Evolutionary conservation across 2,113 vertebrate genomes (phyloP).

Genomic region (Dromiciops gliroides): DNA sequence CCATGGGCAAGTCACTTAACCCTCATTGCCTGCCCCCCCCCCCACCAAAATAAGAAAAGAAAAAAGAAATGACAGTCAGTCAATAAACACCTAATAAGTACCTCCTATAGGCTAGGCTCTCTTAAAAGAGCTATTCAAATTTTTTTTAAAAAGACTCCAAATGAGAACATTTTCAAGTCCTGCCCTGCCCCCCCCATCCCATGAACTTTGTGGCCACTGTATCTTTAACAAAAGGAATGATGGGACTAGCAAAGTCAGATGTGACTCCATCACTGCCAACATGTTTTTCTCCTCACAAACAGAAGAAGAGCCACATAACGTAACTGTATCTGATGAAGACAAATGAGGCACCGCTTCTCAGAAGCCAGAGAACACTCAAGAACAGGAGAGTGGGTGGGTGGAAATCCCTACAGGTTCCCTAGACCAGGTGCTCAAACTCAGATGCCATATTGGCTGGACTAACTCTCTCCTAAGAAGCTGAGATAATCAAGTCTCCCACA

Average conservation of each 20-base stretch:
- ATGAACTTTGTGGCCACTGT: slow-evolving; percentile 48
- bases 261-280: slow-evolving; percentile 75
- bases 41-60: too few relatives aligned
- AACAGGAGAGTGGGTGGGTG: background rate
- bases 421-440: slow-evolving; percentile 37
- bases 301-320: slow-evolving; percentile 51
- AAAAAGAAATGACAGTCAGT: too few relatives aligned
- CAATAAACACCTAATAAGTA: slow-evolving; percentile 13
- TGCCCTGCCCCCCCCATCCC: too few relatives aligned
- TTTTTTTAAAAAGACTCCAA: slow-evolving; percentile 56
- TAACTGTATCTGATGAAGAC: slow-evolving; percentile 68
- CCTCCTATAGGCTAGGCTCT: background rate
- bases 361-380: slow-evolving; percentile 36
- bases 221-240: slow-evolving; percentile 81
- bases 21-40: too few relatives aligned
- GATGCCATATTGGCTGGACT: slow-evolving; percentile 24
- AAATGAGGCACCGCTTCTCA: slow-evolving; percentile 67
- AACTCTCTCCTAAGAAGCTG: slow-evolving; percentile 49
- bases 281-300: slow-evolving; percentile 66
- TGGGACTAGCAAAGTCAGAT: slow-evolving; percentile 72
- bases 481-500: too few relatives aligned
- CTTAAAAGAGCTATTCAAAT: background rate
- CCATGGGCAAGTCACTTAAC: too few relatives aligned
- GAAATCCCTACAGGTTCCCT: slow-evolving; percentile 50
- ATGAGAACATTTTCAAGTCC: slow-evolving; percentile 35